Evolutionary conservation across 1,140 invertebrate species (phyloP), one percentile per base, ranked within the genome.

Genomic region (Temnothorax nylanderi): DNA sequence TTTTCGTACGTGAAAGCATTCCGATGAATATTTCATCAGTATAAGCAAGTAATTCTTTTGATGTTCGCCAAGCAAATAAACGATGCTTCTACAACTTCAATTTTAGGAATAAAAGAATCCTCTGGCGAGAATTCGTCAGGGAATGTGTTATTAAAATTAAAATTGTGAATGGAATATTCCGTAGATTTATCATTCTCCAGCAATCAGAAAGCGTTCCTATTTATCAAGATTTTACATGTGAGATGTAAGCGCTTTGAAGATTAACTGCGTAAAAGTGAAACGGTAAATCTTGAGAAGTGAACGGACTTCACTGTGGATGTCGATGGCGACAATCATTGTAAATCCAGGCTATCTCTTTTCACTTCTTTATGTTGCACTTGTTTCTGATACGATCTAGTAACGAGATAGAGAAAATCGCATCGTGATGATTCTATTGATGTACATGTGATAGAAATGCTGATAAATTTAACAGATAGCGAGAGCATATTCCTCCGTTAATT

Each of bases 291-390:
- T 49, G 41, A 32, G 65, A 47, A 78, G 80, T 78, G 87, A 89
- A 91, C 81, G 67, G 77, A 86, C 72, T 69, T 88, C 44, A 44
- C 58, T 60, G 54, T 65, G 60, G 71, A 87, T 75, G 77, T 82
- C 58, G 64, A 78, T 77, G 80, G 49, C 65, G 74, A 91, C 84
- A 81, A 85, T 82, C 88, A 76, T 88, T 88, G 81, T 91, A 86
- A 85, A 88, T 88, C 86, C 67, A 86, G 62, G 64, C 41, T 76
- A 41, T 54, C 85, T 65, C 86, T 75, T 85, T 87, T 85, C 65
- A 54, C 56, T 58, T 85, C 60, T 56, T 26, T 72, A 37, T 26
- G 26, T 49, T 77, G 56, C 81, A 71, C 77, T 88, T 81, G 77
- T 71, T 86, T 74, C 67, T 47, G 74, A 85, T 77, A 58, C 65